Base-by-base conservation (phyloP, 2,888 invertebrate genomes). In the Apantesis nais region DNA sequence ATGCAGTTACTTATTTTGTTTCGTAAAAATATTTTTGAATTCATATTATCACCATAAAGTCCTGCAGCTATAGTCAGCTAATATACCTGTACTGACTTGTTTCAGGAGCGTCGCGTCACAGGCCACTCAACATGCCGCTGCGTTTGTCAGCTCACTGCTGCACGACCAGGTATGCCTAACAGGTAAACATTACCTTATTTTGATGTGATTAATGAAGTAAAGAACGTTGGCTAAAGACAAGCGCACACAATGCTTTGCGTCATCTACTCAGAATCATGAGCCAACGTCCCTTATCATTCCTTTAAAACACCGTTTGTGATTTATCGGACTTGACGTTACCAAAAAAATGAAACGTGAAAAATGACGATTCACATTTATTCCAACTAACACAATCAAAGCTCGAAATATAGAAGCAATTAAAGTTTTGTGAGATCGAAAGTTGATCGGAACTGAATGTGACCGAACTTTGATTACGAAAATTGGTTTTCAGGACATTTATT, bases 101-200 rank as follows among this genome's bases (percentile, higher is more conserved):
- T 58, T 58, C 16, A 16, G 29, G 58, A 1, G 58, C 44, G 16
- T 22, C 11, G n/a, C 8, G 52, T 52, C n/a, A 52, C 52, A 8
- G 11, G 11, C 16, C 14, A 7, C 29, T 16, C 58, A 8, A 2
- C 29, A 58, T 58, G 58, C 29, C 58, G 58, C 58, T 29, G 29
- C 16, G 16, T 58, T 16, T 25, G 58, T 16, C 29, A 58, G 16
- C 29, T 58, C 1, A 58, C 29, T 58, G 58, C 29, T 14, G 29
- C 58, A 29, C 58, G 29, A 29, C 58, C 58, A 58, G 58, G 58
- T 58, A 58, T 58, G 58, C 58, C 16, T 58, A 58, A 58, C 58
- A 29, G 58, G 58, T 58, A 58, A 58, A 29, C 14, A 29, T 58
- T 58, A 29, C 12, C 25, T 55, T 55, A 14, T 29, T 25, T 58